These are phyloP conservation scores for Darevskia mixta DNA, from an alignment of 2,797 vertebrate species.

Conservation along the genomic window DNA sequence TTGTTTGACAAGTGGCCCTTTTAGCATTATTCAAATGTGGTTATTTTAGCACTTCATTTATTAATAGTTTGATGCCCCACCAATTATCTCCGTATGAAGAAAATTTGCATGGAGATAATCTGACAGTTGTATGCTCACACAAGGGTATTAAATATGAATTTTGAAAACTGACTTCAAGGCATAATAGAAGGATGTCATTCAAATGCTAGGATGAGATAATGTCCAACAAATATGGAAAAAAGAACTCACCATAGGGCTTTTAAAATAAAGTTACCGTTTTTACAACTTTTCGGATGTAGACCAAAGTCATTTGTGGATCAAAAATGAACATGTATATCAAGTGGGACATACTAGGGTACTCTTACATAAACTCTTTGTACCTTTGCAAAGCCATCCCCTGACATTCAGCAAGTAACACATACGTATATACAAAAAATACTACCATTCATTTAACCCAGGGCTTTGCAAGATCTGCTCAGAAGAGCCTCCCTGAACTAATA, in stretches of 20 bases:
- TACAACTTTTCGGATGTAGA: neutral
- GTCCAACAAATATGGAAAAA: constrained; percentile 50
- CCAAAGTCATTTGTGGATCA: neutral
- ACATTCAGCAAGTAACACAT: neutral
- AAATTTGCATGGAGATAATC: constrained; percentile 35
- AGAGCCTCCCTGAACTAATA: neutral
- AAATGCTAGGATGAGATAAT: constrained; percentile 58
- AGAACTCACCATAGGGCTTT: constrained; percentile 20
- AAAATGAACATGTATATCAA: neutral
- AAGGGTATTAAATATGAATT: constrained; percentile 54
- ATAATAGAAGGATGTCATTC: constrained; percentile 67
- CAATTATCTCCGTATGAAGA: constrained; percentile 4
- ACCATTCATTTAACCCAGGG: neutral
- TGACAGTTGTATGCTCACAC: neutral
- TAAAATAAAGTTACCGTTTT: neutral
- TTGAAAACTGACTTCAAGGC: constrained; percentile 57
- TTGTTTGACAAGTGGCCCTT: neutral
- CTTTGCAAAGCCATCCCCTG: neutral
- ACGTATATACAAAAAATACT: neutral
- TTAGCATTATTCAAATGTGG: constrained; percentile 35
- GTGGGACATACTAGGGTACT: neutral
- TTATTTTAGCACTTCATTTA: constrained; percentile 41
- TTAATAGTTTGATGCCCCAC: constrained; percentile 37
- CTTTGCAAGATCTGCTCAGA: neutral
- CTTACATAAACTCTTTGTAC: neutral